A percentile compares a stretch with the other conserved stretches of the same genome.
phyloP scores from a whole-genome alignment of 2,888 invertebrate genomes.

The Unio pictorum region DNA sequence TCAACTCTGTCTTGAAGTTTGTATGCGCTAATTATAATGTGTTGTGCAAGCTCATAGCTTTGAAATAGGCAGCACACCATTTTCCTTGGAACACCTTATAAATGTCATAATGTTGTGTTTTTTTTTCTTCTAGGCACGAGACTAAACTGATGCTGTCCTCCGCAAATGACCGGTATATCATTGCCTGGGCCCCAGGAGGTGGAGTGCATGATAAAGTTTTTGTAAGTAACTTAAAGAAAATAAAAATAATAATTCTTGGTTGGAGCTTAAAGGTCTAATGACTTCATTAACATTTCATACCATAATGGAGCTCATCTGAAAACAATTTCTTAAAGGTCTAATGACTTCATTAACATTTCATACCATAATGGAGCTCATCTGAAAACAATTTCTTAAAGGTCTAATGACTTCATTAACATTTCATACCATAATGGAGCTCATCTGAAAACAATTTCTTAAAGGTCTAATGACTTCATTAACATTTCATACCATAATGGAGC shows the following conservation, averaged over 20 bases:
- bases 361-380: too few species aligned
- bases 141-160: constrained; percentile 66
- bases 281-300: too few species aligned
- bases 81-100: too few species aligned
- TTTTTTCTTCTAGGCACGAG: constrained; percentile 50
- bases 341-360: too few species aligned
- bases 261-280: not conserved
- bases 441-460: not conserved
- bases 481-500: too few species aligned
- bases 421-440: too few species aligned
- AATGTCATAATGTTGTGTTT: not conserved
- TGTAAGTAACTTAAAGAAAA: constrained; percentile 33
- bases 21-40: too few species aligned
- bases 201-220: constrained; percentile 55
- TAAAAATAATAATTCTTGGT: not conserved
- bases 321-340: not conserved
- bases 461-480: too few species aligned
- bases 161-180: constrained; percentile 67
- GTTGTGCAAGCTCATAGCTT: too few species aligned
- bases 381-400: not conserved
- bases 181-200: constrained; percentile 65
- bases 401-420: too few species aligned
- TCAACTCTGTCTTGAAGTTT: too few species aligned
- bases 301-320: not conserved
- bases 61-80: too few species aligned